Evolutionary conservation across 2,113 vertebrate genomes (phyloP).

Genomic region (western clawed frog (Xenopus tropicalis)): UCB_Xtro_10.0 CM004444.2:146827501-146828000

Average conservation of each 20-base stretch:
- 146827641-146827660: no score
- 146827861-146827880: conserved; percentile 43
- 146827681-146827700: not conserved
- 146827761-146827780: conserved; percentile 29
- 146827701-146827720: conserved; percentile 4
- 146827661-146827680: not conserved
- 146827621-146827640: no score
- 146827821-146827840: conserved; percentile 27
- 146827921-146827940: conserved; percentile 14
- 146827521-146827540: no score
- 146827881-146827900: conserved; percentile 34
- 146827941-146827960: conserved; percentile 16
- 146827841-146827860: conserved; percentile 42
- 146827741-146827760: not conserved
- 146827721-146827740: conserved; percentile 5
- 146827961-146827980: conserved; percentile 6
- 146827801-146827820: conserved; percentile 26
- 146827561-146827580: no score
- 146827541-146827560: no score
- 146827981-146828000: not conserved
- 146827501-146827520: no score
- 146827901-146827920: conserved; percentile 6
- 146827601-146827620: no score
- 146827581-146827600: no score
- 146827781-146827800: conserved; percentile 38